Conservation (phyloP, 2,888 invertebrate species). For the Pterostichus madidus region DNA sequence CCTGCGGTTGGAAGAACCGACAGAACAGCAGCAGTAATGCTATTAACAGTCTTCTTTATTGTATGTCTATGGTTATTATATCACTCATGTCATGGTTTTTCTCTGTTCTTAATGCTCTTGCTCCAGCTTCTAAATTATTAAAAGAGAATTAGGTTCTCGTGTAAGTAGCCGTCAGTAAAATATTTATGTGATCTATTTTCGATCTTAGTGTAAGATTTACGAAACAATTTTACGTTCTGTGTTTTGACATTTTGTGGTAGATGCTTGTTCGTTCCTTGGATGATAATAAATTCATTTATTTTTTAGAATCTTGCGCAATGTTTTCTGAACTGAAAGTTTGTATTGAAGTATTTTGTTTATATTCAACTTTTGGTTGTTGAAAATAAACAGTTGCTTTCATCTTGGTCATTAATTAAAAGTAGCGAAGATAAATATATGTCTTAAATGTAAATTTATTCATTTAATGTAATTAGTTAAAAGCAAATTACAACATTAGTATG, state of each 20-base stretch:
- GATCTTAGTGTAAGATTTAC: background rate
- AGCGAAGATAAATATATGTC: background rate
- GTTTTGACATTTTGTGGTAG: constrained; percentile 11
- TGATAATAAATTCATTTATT: constrained; percentile 1
- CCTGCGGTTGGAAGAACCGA: too few species aligned
- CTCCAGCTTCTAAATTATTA: constrained; percentile 15
- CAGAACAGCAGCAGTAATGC: background rate
- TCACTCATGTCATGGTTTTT: constrained; percentile 13
- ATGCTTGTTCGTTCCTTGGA: background rate
- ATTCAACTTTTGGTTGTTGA: background rate
- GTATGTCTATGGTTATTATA: constrained; percentile 36
- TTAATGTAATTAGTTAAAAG: background rate
- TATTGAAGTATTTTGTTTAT: background rate
- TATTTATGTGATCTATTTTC: constrained; percentile 12
- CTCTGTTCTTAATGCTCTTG: background rate
- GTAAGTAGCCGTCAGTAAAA: constrained; percentile 1
- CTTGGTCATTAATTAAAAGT: constrained; percentile 8
- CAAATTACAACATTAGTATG: background rate
- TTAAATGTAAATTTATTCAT: background rate
- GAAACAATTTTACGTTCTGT: background rate
- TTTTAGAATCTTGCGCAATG: background rate
- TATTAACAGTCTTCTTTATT: constrained; percentile 42
- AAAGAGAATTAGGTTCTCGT: constrained; percentile 7
- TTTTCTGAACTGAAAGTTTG: background rate
- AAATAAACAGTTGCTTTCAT: constrained; percentile 1